Evolutionary conservation across 1,140 invertebrate species (phyloP), one percentile per base, ranked within the genome.

Genomic region (Papilio glaucus): DNA sequence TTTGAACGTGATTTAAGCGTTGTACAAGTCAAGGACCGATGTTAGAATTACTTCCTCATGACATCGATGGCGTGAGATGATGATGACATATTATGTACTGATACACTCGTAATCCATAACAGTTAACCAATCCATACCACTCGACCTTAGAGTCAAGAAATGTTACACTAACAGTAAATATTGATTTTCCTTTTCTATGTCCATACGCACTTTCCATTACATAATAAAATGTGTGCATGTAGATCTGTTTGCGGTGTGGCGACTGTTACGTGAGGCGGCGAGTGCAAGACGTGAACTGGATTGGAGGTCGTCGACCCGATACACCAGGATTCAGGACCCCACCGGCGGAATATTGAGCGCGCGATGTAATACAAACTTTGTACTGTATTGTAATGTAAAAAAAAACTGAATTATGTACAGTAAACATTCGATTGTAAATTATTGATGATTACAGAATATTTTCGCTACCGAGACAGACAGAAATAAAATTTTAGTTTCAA

Each of bases 241-340:
- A 73, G 62, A 71, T 79, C 81, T 77, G 81, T 79, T 76, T 80
- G 85, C 78, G 78, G 81, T 85, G 79, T 84, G 83, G 83, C 81
- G 82, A 81, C 77, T 82, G 82, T 88, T 89, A 88, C 87, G 86
- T 87, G 84, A 87, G 85, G 72, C 85, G 83, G 78, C 82, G 83
- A 85, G 78, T 85, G 85, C 86, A 91, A 89, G 86, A 83, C 85
- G 76, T 86, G 86, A 82, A 90, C 88, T 90, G 88, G 87, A 87
- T 88, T 82, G 37, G 84, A 88, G 88, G 80, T 88, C 88, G 71
- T 73, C 82, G 86, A 88, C 86, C 85, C 84, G 74, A 79, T 81
- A 82, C 69, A 88, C 84, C 82, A 85, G 87, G 85, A 89, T 84
- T 86, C 86, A 88, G 89, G 89, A 89, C 83, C 84, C 80, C 78